Evolutionary conservation across 2,113 vertebrate species (phyloP).

Genomic region (Capreolus pygargus): DNA sequence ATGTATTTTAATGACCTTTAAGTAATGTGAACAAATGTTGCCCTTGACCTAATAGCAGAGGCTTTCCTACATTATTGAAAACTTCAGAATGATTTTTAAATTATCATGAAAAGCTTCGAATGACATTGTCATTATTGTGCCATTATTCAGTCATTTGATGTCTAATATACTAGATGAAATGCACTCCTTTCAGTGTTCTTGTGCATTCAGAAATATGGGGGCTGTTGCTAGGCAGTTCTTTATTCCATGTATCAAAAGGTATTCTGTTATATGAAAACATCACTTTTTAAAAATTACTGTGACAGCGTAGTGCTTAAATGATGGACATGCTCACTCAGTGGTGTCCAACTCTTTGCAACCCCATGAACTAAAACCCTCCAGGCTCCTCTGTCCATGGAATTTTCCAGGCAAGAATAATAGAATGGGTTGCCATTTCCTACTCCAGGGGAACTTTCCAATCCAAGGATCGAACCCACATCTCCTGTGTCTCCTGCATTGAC

Average conservation of each 20-base stretch:
- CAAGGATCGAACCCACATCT: neutral
- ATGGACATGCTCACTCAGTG: neutral
- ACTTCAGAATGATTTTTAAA: slow-evolving; percentile 79
- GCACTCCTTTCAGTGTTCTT: slow-evolving; percentile 15
- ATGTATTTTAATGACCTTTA: slow-evolving; percentile 92
- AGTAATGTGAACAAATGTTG: slow-evolving; percentile 90
- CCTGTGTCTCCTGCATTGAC: neutral
- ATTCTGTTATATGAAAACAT: neutral
- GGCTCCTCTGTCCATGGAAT: neutral
- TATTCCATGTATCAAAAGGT: neutral
- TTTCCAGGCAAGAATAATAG: neutral
- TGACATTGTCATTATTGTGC: slow-evolving; percentile 78
- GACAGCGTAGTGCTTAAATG: neutral
- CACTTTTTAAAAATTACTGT: neutral
- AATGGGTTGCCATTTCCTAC: neutral
- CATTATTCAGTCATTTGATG: slow-evolving; percentile 77
- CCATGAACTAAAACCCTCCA: neutral
- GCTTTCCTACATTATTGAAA: slow-evolving; percentile 83
- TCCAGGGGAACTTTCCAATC: neutral
- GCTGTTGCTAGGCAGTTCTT: neutral
- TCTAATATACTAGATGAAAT: slow-evolving; percentile 60
- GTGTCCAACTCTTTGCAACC: neutral
- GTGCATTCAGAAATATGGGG: neutral
- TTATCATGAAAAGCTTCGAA: slow-evolving; percentile 76
- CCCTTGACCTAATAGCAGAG: slow-evolving; percentile 87